Base-by-base conservation (phyloP, 2,888 invertebrate species). In the Amphimallon solstitiale region DNA sequence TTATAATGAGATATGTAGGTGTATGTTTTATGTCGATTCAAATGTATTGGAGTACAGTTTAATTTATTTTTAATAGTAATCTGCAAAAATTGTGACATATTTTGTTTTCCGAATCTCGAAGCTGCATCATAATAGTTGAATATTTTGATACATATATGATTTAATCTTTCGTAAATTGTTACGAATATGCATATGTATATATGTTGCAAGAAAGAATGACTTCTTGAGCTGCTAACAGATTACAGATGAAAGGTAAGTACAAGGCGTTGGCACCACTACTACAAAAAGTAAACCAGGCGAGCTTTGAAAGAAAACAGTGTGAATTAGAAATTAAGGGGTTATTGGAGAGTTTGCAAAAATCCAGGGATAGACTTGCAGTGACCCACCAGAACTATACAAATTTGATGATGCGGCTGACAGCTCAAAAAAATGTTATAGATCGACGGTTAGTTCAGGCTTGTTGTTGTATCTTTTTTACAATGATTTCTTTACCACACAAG, bases 231-330 rank as follows among this genome's bases (percentile, higher is more conserved):
- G 67, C 46, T 64, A 54, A 72, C 71, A 83, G 81, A 75, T 82
- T 81, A 73, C 82, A 82, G 80, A 79, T 81, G 69, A 80, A 80
- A 77, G 81, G 80, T 74, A 81, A 80, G 78, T 83, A 82, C 78
- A 77, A 77, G 73, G 74, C 74, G 60, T 76, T 83, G 70, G 76
- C 74, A 45, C 80, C 81, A 34, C 72, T 82, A 63, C 74, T 82
- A 66, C 74, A 76, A 72, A 79, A 77, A 75, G 77, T 82, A 63
- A 78, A 79, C 60, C 75, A 77, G 48, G 76, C 79, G 4, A 78
- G 76, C 64, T 73, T 72, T 61, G 79, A 79, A 68, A 74, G 80
- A 65, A 79, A 78, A 65, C 75, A 76, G 46, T 78, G 77, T 52
- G 80, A 81, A 65, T 71, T 74, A 51, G 75, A 77, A 61, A 77